These are phyloP conservation scores for Bryconaethiops microstoma DNA, from an alignment of 2,797 vertebrate species.

Conservation along the genomic window DNA sequence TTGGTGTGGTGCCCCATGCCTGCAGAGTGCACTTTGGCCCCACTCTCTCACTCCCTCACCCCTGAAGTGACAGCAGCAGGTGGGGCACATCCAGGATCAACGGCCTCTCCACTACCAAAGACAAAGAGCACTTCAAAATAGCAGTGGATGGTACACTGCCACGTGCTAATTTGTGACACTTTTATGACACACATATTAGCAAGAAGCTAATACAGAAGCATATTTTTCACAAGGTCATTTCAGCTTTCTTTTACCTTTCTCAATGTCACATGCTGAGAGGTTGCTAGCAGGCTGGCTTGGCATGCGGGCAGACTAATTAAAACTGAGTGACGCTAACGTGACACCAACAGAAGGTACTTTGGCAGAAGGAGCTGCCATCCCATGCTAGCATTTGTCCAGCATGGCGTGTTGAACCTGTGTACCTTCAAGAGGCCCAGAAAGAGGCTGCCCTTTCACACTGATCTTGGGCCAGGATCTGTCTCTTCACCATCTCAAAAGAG, in stretches of 20 bases:
- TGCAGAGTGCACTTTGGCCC: conserved; percentile 63
- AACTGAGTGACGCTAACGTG: conserved; percentile 54
- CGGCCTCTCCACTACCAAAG: not conserved
- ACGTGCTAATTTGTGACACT: conserved; percentile 7
- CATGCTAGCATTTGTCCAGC: conserved; percentile 49
- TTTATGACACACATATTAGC: not conserved
- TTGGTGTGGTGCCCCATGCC: conserved; percentile 51
- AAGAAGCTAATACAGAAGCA: conserved; percentile 23
- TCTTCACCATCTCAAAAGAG: not conserved
- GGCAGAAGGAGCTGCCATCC: conserved; percentile 36
- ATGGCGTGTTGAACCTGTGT: conserved; percentile 36
- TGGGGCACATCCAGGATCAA: conserved; percentile 27
- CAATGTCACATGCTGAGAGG: conserved; percentile 38
- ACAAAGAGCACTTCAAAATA: conserved; percentile 5
- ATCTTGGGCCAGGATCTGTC: conserved; percentile 12
- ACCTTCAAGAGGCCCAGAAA: conserved; percentile 14
- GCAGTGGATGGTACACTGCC: not conserved
- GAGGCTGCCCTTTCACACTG: not conserved
- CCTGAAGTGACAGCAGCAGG: conserved; percentile 52
- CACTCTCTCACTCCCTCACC: conserved; percentile 67
- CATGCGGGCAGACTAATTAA: conserved; percentile 51
- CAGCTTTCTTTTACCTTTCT: conserved; percentile 27
- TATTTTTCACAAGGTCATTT: conserved; percentile 45
- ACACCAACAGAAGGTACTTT: conserved; percentile 52
- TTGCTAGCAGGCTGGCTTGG: conserved; percentile 36